Evolutionary conservation across 1,140 invertebrate species (phyloP), one percentile per base, ranked within the genome.

Genomic region (Antheraea mylitta): DNA sequence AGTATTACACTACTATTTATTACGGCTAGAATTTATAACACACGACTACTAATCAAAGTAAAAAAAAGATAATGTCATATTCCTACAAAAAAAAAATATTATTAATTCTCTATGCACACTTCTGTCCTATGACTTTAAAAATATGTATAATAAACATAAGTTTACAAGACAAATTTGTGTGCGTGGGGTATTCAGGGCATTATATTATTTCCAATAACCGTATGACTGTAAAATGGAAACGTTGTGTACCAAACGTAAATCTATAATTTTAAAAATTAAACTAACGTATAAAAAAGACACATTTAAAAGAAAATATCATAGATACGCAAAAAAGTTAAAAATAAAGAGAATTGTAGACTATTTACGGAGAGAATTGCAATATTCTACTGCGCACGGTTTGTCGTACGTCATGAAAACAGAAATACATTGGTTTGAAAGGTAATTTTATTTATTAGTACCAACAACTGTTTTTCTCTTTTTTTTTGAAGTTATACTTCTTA

Each of bases 371-470:
- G 82, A 83, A 68, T 76, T 87, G 68, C 18, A 70, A 67, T 78
- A 62, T 76, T 83, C 78, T 30, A 86, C 82, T n/a, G 84, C 81
- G 22, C 85, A 90, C 61, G 85, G 85, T 3, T 67, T 87, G 19
- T 74, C 79, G 64, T 85, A 86, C 71, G 79, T 80, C 30, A 79
- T 78, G 16, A 80, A 90, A 60, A 68, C 71, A 58, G 70, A 80
- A 36, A 75, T 83, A 73, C 78, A 83, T 76, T 83, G 74, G 69
- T 66, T 75, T 36, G 87, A 87, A 64, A 86, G 81, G 87, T 89
- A 79, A 64, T 11, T 38, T 6, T 38, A 38, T 38, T 6, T 38
- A 38, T 38, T 6, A 6, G 9, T 38, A 38, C 9, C 37, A 9
- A 38, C 37, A 38, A 38, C n/a, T n/a, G n/a, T n/a, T n/a, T n/a